Evolutionary conservation across 1,140 invertebrate species (phyloP).

Genomic region (Bombus affinis): DNA sequence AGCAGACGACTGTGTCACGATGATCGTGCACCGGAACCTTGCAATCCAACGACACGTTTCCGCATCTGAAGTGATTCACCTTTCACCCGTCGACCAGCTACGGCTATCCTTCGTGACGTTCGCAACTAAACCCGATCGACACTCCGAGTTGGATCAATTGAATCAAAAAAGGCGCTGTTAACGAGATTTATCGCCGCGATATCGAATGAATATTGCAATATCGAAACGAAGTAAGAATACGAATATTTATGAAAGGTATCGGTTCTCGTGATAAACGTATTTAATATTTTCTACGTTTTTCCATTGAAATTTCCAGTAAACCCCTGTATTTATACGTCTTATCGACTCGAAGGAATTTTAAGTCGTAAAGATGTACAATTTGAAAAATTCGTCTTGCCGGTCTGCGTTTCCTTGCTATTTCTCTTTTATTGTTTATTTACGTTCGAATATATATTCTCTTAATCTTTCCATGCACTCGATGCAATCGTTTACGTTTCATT

Average conservation of each 20-base stretch:
- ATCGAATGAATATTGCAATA: background rate
- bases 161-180: background rate
- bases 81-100: slow-evolving; percentile 19
- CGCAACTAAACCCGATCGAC: background rate
- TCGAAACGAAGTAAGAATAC: too few relatives aligned
- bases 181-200: background rate
- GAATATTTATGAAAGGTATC: background rate
- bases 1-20: slow-evolving; percentile 44
- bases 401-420: background rate
- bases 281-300: background rate
- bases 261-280: background rate
- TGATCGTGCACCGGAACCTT: slow-evolving; percentile 42
- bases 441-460: background rate
- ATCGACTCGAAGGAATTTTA: background rate
- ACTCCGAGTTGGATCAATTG: too few relatives aligned
- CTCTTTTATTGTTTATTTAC: background rate
- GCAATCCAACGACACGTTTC: slow-evolving; percentile 37
- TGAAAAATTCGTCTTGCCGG: background rate
- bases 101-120: background rate
- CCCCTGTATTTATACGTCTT: background rate
- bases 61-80: slow-evolving; percentile 42
- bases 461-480: background rate
- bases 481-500: background rate
- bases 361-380: background rate
- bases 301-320: too few relatives aligned